These are phyloP conservation scores for Paracanthobrama guichenoti DNA, from an alignment of 2,113 vertebrate species.

Conservation along the genomic window DNA sequence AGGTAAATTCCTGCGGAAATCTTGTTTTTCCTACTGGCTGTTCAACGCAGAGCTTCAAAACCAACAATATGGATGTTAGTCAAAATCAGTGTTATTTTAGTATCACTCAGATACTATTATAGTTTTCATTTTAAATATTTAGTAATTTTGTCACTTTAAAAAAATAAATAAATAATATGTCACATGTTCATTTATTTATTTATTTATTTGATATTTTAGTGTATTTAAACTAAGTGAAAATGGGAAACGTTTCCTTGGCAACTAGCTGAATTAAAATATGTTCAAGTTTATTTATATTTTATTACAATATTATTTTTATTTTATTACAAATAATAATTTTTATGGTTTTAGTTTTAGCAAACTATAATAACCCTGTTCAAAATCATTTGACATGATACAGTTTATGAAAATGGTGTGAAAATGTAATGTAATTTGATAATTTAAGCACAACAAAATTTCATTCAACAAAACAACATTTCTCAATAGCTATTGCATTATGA, in stretches of 20 bases:
- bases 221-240: too few species aligned
- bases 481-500: background rate
- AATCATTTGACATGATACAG: background rate
- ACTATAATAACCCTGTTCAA: background rate
- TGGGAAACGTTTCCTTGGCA: too few species aligned
- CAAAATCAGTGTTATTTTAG: background rate
- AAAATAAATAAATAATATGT: too few species aligned
- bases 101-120: background rate
- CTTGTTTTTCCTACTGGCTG: background rate
- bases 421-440: background rate
- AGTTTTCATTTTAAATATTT: background rate
- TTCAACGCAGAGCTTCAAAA: background rate
- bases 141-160: too few species aligned
- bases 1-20: constrained; percentile 35
- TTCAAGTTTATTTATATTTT: too few species aligned
- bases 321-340: too few species aligned
- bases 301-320: too few species aligned
- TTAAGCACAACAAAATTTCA: background rate
- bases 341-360: background rate
- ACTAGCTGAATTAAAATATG: too few species aligned
- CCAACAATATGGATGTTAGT: background rate
- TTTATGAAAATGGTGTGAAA: background rate
- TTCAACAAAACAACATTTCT: too few species aligned
- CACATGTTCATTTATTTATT: too few species aligned
- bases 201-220: too few species aligned